Evolutionary conservation across 2,888 invertebrate species (phyloP).

Genomic region (Criorhina ranunculi): DNA sequence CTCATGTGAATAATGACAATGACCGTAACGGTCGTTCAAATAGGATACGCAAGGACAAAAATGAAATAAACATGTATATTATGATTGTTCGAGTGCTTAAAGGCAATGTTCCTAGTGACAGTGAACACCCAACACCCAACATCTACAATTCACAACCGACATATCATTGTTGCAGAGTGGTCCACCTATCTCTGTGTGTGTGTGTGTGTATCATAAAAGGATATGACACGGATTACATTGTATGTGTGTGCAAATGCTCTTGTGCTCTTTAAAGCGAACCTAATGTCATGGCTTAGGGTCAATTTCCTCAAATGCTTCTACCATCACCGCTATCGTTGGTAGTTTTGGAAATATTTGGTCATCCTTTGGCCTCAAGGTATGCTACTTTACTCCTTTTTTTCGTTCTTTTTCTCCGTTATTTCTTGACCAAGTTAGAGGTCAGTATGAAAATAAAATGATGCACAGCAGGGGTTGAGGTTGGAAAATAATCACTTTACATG

Average conservation of each 20-base stretch:
- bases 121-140: slow-evolving; percentile 6
- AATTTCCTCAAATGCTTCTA: slow-evolving; percentile 56
- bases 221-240: slow-evolving; percentile 72
- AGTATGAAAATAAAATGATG: slow-evolving; percentile 33
- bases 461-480: slow-evolving; percentile 48
- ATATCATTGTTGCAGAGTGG: slow-evolving; percentile 38
- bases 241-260: slow-evolving; percentile 30
- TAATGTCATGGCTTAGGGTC: slow-evolving; percentile 66
- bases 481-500: slow-evolving; percentile 52
- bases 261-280: slow-evolving; percentile 52
- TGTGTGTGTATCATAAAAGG: slow-evolving; percentile 60
- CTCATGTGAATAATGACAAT: slow-evolving; percentile 73
- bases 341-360: slow-evolving; percentile 53
- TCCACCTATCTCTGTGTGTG: slow-evolving; percentile 22
- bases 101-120: slow-evolving; percentile 35
- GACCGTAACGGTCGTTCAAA: slow-evolving; percentile 60
- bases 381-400: slow-evolving; percentile 7
- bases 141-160: background rate
- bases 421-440: slow-evolving; percentile 1
- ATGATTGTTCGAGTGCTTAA: slow-evolving; percentile 68
- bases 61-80: slow-evolving; percentile 67
- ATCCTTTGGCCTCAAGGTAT: slow-evolving; percentile 36
- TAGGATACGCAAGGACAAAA: slow-evolving; percentile 62
- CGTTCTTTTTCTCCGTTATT: background rate
- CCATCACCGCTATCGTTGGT: slow-evolving; percentile 35